phyloP scores from a whole-genome alignment of 2,888 invertebrate species.

The Zygothrica quintamaculata region DNA sequence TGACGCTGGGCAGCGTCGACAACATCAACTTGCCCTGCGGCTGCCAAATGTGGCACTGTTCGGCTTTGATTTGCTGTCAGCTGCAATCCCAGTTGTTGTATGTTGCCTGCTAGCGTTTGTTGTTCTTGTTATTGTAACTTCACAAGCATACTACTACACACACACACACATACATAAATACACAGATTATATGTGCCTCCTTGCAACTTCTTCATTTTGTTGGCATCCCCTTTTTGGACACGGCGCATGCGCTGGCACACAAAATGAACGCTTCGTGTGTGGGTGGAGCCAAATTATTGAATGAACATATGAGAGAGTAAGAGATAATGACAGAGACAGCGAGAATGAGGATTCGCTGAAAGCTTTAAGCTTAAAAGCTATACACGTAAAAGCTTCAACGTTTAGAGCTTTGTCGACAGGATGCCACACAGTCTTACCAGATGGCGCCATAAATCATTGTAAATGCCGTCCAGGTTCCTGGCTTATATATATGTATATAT shows the following conservation, averaged over 20 bases:
- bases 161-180: slow-evolving; percentile 3
- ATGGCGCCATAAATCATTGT: slow-evolving; percentile 59
- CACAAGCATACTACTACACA: slow-evolving; percentile 6
- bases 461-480: slow-evolving; percentile 28
- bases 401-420: slow-evolving; percentile 42
- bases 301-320: slow-evolving; percentile 48
- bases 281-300: slow-evolving; percentile 70
- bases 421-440: slow-evolving; percentile 61
- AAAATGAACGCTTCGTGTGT: slow-evolving; percentile 71
- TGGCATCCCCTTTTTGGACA: slow-evolving; percentile 63
- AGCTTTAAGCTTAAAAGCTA: slow-evolving; percentile 64
- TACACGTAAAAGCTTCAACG: slow-evolving; percentile 39
- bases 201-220: slow-evolving; percentile 77
- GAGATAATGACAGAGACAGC: neutral
- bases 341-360: neutral
- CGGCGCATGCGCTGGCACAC: slow-evolving; percentile 59
- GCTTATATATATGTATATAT: neutral
- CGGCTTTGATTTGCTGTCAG: slow-evolving; percentile 62
- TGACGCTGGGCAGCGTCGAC: slow-evolving; percentile 21
- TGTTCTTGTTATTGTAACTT: slow-evolving; percentile 24
- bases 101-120: slow-evolving; percentile 21
- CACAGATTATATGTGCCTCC: slow-evolving; percentile 37
- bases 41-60: slow-evolving; percentile 43
- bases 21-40: slow-evolving; percentile 37
- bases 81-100: slow-evolving; percentile 41